phyloP scores from a whole-genome alignment of 2,797 vertebrate species.

The Margarornis squamiger region DNA sequence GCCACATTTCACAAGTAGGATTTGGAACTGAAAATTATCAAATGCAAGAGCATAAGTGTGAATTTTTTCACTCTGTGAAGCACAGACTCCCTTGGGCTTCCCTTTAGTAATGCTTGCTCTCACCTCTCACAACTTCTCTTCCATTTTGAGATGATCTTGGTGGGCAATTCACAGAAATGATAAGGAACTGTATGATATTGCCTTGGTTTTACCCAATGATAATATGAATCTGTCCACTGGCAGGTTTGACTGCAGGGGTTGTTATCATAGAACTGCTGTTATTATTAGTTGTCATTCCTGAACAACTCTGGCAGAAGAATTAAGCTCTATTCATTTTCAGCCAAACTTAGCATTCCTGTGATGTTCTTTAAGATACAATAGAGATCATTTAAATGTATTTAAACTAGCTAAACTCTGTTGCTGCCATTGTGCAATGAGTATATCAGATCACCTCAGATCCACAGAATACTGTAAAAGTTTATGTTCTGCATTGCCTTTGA shows the following conservation, averaged over 20 bases:
- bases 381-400: background rate
- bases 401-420: background rate
- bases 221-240: background rate
- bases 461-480: background rate
- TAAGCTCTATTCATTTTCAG: background rate
- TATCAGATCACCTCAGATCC: background rate
- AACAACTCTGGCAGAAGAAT: background rate
- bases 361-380: background rate
- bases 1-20: background rate
- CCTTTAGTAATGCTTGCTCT: background rate
- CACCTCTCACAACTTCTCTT: background rate
- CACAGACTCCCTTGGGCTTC: background rate
- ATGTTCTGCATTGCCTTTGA: background rate
- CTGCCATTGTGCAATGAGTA: background rate
- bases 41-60: background rate
- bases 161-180: background rate
- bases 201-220: background rate
- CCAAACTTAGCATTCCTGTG: background rate
- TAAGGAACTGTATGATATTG: background rate
- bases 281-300: background rate
- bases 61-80: background rate
- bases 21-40: background rate
- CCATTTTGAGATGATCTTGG: background rate
- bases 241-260: background rate
- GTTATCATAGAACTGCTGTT: background rate